Evolutionary conservation across 2,113 vertebrate species (phyloP), one percentile per base, ranked within the genome.

Genomic region (Pyrgilauda ruficollis): DNA sequence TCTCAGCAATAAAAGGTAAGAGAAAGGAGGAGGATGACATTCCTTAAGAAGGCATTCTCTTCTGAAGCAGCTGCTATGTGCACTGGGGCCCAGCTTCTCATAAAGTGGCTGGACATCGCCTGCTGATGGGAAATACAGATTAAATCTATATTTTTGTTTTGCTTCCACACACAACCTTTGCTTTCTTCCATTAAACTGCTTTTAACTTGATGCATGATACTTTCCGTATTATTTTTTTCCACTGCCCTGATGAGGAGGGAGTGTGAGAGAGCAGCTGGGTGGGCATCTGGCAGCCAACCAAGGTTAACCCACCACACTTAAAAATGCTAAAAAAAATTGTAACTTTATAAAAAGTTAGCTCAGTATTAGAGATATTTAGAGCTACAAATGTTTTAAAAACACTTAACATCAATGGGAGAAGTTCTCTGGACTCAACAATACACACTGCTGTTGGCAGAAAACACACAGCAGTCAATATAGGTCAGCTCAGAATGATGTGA

Each of bases 11-110:
- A 75, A 15, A 62, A 75, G 30, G 7, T 28, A 33, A 44, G 31
- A 79, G 67, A 88, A 79, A 75, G 37, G 27, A 73, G 21, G 6
- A 58, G 10, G 8, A 22, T 31, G 39, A 53, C 24, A n/a, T 44
- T 67, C 2, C 2, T 59, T 55, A 56, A 3, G 8, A 63, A 59
- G 31, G 52, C 0, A 0, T 22, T 43, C 19, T 69, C 44, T 73
- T 87, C 58, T 2, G 1, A 72, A 80, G 28, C 28, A 83, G 81
- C 26, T 10, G 5, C 33, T 46, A 13, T 2, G 21, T 1, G 2
- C 19, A 23, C 20, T 33, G 15, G 11, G 27, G 27, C 6, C 7
- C 50, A 78, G n/a, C 31, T 74, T 61, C 37, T 61, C 69, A 53
- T 14, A 4, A 41, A 41, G 68, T 6, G 17, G 14, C 58, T 61